phyloP scores from a whole-genome alignment of 2,797 vertebrate species.

The Alectoris magna region DNA sequence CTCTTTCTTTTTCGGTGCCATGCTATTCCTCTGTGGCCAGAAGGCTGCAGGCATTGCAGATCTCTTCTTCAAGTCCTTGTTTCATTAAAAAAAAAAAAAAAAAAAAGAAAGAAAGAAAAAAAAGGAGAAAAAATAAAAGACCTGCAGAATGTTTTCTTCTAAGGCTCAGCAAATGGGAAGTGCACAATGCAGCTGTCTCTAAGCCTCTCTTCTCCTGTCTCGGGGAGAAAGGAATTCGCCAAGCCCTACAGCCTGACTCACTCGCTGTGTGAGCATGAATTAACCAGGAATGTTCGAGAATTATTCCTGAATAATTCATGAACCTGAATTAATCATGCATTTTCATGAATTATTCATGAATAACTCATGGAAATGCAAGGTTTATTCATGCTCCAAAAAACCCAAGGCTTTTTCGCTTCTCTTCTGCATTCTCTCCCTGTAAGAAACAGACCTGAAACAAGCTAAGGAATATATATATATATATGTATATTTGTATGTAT shows the following conservation, averaged over 20 bases:
- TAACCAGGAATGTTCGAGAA: conserved; percentile 75
- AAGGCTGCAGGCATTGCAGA: not conserved
- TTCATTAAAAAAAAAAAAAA: conserved; percentile 12
- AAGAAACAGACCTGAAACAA: conserved; percentile 57
- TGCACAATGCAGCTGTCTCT: not conserved
- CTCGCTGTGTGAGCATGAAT: conserved; percentile 71
- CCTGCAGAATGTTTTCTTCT: conserved; percentile 6
- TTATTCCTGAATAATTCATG: conserved; percentile 75
- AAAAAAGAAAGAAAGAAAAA: not conserved
- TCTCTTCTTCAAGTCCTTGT: not conserved
- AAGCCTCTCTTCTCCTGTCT: conserved; percentile 37
- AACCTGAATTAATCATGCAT: conserved; percentile 72
- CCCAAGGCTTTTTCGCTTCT: conserved; percentile 42
- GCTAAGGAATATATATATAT: not conserved
- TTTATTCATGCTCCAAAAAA: conserved; percentile 68
- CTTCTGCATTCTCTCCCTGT: not conserved
- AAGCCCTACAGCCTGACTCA: conserved; percentile 67
- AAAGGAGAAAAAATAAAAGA: not conserved
- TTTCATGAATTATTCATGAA: conserved; percentile 74
- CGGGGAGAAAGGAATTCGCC: conserved; percentile 35
- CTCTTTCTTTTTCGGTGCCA: not conserved
- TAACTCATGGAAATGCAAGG: conserved; percentile 72
- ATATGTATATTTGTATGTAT: not conserved
- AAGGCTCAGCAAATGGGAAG: not conserved
- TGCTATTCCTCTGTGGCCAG: not conserved